Conservation (phyloP, 2,113 vertebrate genomes). For the Oceanites oceanicus region DNA sequence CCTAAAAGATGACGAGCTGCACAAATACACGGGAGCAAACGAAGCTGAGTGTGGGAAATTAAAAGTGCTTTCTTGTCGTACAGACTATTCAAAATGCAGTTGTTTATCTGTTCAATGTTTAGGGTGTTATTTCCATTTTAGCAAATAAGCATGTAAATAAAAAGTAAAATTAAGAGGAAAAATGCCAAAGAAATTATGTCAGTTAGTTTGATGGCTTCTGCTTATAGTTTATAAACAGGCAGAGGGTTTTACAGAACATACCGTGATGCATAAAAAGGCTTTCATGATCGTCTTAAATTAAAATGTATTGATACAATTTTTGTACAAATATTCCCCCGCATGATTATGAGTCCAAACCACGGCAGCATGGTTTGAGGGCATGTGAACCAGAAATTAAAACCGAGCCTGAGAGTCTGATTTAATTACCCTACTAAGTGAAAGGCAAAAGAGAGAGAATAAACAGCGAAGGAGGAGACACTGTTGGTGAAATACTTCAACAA, state of each 20-base stretch:
- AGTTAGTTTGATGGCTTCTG: not conserved
- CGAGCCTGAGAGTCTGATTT: slow-evolving; percentile 27
- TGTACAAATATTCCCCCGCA: not conserved
- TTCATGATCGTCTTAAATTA: not conserved
- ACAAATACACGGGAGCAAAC: accelerated
- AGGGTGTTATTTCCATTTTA: not conserved
- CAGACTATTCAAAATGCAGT: not conserved
- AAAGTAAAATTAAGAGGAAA: not conserved
- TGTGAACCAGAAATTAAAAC: slow-evolving; percentile 50
- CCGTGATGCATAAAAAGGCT: not conserved
- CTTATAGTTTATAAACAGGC: not conserved
- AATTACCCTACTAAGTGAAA: slow-evolving; percentile 52
- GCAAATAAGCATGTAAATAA: not conserved
- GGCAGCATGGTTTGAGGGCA: slow-evolving; percentile 33
- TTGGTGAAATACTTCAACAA: not conserved
- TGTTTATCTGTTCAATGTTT: not conserved
- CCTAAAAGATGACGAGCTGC: not conserved
- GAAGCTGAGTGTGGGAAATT: not conserved
- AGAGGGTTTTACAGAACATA: not conserved
- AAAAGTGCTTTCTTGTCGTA: not conserved
- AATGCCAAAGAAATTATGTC: not conserved
- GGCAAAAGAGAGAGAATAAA: not conserved
- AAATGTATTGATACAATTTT: not conserved
- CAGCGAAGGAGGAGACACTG: not conserved
- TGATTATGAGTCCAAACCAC: not conserved